phyloP scores from a whole-genome alignment of 2,888 invertebrate genomes.

The Eristalis arbustorum region DNA sequence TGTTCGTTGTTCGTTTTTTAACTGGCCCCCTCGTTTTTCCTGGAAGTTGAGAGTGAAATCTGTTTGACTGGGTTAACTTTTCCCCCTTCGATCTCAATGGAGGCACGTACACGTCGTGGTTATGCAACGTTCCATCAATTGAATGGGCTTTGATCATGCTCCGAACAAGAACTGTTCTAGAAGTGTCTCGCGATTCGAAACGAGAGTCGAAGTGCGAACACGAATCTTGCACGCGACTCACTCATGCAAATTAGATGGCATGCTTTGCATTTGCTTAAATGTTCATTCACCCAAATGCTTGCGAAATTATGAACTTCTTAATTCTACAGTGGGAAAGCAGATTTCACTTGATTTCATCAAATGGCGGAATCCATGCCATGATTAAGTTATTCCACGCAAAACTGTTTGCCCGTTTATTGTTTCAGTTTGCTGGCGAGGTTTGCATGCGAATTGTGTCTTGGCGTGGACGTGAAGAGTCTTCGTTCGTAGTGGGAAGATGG shows the following conservation, averaged over 20 bases:
- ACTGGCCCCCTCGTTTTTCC: background rate
- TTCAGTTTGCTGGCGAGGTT: background rate
- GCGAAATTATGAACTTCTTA: background rate
- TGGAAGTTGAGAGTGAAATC: background rate
- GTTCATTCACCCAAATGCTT: background rate
- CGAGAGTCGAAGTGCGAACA: background rate
- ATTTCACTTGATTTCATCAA: background rate
- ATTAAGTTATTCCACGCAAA: background rate
- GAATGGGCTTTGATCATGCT: background rate
- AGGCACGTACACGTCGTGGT: background rate
- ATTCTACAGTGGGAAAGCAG: background rate
- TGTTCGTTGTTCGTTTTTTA: background rate
- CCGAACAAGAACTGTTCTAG: background rate
- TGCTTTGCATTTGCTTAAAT: background rate
- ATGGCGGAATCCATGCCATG: background rate
- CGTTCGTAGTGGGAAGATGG: no score
- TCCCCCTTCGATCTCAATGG: background rate
- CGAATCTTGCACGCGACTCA: background rate
- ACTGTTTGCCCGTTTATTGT: background rate
- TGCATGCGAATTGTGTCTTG: no score
- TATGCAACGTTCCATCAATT: background rate
- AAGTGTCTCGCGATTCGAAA: no score
- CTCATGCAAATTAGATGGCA: conserved; percentile 2
- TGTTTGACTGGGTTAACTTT: background rate
- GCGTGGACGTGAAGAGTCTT: no score